A percentile compares a stretch with the other conserved stretches of the same genome.
These are phyloP conservation scores for Oscheius sp. DNA, from an alignment of 1,140 invertebrate genomes.

Conservation along the genomic window DNA sequence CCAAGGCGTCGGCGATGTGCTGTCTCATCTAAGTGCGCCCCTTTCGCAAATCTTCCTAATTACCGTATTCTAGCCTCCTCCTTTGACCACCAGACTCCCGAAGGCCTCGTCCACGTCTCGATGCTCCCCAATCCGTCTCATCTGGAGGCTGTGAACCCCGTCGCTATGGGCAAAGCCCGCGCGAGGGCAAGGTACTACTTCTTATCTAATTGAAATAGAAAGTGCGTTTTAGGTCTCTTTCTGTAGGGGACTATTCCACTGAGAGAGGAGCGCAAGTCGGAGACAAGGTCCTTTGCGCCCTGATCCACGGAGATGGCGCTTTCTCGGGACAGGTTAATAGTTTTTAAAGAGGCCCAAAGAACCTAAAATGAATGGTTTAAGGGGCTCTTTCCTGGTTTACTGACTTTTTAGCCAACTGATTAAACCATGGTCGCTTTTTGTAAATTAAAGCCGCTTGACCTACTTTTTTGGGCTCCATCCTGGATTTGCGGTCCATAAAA, in stretches of 20 bases:
- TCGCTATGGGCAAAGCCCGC: constrained; percentile 86
- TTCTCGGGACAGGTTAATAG: constrained; percentile 64
- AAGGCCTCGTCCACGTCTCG: constrained; percentile 68
- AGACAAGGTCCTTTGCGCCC: constrained; percentile 59
- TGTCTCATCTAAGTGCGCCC: constrained; percentile 73
- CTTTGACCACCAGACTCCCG: constrained; percentile 69
- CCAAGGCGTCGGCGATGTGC: constrained; percentile 79
- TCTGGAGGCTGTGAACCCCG: constrained; percentile 87
- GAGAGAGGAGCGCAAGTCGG: constrained; percentile 32
- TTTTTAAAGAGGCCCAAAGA: too few relatives aligned
- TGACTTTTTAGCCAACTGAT: background rate
- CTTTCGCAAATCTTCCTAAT: background rate
- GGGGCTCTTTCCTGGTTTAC: background rate
- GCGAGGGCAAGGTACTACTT: constrained; percentile 64
- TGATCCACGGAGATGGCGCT: constrained; percentile 94
- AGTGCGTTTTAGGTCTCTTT: background rate
- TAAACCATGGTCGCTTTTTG: too few relatives aligned
- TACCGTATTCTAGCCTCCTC: constrained; percentile 70
- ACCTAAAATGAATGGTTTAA: too few relatives aligned
- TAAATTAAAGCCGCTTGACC: too few relatives aligned
- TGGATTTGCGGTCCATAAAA: too few relatives aligned
- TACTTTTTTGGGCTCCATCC: too few relatives aligned
- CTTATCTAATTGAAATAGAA: background rate
- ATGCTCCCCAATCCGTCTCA: constrained; percentile 92
- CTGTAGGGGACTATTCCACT: constrained; percentile 52